phyloP scores from a whole-genome alignment of 2,888 invertebrate species.

The Nematopogon swammerdamellus region DNA sequence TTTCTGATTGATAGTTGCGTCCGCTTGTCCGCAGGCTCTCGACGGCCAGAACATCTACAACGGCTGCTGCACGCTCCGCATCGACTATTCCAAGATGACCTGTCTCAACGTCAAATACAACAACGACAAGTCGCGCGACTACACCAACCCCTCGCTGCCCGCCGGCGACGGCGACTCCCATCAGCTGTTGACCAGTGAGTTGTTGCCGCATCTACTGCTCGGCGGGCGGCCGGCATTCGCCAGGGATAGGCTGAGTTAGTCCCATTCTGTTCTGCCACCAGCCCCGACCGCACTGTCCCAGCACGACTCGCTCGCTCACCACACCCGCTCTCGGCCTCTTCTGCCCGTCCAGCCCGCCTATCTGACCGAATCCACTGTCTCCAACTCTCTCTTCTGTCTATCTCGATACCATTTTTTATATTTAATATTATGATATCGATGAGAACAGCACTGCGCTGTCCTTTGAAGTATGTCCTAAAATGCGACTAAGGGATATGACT shows the following conservation, averaged over 20 bases:
- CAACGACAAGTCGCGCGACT: constrained; percentile 99
- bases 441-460: no score
- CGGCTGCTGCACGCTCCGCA: constrained; percentile 97
- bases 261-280: constrained; percentile 17
- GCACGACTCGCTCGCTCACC: constrained; percentile 24
- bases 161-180: constrained; percentile 78
- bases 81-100: constrained; percentile 98
- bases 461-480: no score
- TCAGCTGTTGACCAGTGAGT: constrained; percentile 64
- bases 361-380: background rate
- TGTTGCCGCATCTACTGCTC: constrained; percentile 52
- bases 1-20: no score
- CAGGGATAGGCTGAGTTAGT: constrained; percentile 57
- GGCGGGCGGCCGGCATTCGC: constrained; percentile 34
- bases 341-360: background rate
- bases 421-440: no score
- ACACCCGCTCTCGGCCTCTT: background rate
- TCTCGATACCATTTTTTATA: no score
- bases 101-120: constrained; percentile 99
- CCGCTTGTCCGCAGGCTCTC: constrained; percentile 66
- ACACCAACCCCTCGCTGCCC: constrained; percentile 97
- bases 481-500: no score
- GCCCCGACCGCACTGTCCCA: background rate
- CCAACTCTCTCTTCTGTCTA: no score
- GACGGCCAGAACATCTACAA: constrained; percentile 99